Conservation (phyloP, 2,888 invertebrate species). For the Drosophila gaucha region DNA sequence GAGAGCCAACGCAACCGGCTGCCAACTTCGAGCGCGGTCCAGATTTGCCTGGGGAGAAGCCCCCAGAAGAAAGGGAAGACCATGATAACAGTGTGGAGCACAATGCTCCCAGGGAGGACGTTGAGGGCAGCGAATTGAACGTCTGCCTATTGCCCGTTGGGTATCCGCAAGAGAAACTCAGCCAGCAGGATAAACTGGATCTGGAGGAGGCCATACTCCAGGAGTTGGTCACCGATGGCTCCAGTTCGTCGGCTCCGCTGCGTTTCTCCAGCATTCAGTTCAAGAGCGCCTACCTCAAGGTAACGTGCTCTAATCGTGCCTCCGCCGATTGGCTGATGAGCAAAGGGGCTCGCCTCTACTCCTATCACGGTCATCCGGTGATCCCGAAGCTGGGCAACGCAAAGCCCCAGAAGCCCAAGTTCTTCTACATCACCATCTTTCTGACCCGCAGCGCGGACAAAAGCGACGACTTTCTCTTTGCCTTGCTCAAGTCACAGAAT, state of each 20-base stretch:
- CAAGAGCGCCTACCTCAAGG: constrained; percentile 10
- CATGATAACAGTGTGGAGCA: background rate
- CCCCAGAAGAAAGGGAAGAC: background rate
- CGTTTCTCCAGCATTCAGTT: constrained; percentile 21
- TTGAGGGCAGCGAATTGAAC: background rate
- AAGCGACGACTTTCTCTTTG: constrained; percentile 14
- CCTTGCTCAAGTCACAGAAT: constrained; percentile 38
- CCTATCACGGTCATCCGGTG: constrained; percentile 26
- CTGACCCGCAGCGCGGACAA: constrained; percentile 12
- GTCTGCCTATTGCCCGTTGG: constrained; percentile 22
- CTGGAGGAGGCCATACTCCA: constrained; percentile 42
- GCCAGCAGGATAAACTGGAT: constrained; percentile 13
- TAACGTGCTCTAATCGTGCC: constrained; percentile 20
- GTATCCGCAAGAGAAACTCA: constrained; percentile 16
- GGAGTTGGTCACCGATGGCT: constrained; percentile 19
- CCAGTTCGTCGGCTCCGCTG: constrained; percentile 9
- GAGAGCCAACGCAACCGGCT: constrained; percentile 34
- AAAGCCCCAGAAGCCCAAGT: background rate
- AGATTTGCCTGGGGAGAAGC: background rate
- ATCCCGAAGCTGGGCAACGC: background rate
- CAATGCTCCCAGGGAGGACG: background rate
- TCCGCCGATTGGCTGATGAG: constrained; percentile 33
- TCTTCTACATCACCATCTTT: background rate
- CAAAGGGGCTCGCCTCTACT: background rate
- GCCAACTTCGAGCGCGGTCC: background rate